Percentiles rank a stretch among this genome's conserved stretches.
phyloP scores from a whole-genome alignment of 1,140 invertebrate genomes.

The Paraescarpia echinospica region DNA sequence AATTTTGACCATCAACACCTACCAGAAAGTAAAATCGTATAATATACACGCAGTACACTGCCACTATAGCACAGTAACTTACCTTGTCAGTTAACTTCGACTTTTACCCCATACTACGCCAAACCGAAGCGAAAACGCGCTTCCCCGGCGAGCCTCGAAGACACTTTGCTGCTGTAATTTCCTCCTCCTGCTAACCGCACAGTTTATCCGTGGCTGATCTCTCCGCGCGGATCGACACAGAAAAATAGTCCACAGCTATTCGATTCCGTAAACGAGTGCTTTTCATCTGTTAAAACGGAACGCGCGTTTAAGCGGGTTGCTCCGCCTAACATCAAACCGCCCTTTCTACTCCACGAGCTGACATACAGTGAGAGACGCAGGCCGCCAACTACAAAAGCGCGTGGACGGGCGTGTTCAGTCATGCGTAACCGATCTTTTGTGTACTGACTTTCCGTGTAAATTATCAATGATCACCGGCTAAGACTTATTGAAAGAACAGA shows the following conservation, averaged over 20 bases:
- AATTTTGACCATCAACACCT: not conserved
- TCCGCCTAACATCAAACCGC: not conserved
- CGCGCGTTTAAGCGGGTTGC: not conserved
- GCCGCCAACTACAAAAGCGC: not conserved
- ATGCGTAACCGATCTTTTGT: not conserved
- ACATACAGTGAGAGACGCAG: not conserved
- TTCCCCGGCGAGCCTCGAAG: not conserved
- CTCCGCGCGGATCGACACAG: not conserved
- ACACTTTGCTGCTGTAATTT: not conserved
- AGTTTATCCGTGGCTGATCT: not conserved
- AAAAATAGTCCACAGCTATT: not conserved
- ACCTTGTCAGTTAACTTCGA: not conserved
- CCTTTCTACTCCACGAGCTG: not conserved
- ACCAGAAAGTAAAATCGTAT: not conserved
- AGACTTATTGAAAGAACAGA: not conserved
- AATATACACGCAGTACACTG: not conserved
- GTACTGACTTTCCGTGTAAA: not conserved
- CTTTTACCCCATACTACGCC: not conserved
- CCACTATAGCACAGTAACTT: not conserved
- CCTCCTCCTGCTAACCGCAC: not conserved
- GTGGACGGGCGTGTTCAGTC: not conserved
- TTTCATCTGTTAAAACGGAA: not conserved
- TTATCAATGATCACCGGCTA: not conserved
- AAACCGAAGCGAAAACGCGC: not conserved
- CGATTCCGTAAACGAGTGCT: not conserved